Base-by-base conservation (phyloP, 2,797 vertebrate species). In the Catharus ustulatus region DNA sequence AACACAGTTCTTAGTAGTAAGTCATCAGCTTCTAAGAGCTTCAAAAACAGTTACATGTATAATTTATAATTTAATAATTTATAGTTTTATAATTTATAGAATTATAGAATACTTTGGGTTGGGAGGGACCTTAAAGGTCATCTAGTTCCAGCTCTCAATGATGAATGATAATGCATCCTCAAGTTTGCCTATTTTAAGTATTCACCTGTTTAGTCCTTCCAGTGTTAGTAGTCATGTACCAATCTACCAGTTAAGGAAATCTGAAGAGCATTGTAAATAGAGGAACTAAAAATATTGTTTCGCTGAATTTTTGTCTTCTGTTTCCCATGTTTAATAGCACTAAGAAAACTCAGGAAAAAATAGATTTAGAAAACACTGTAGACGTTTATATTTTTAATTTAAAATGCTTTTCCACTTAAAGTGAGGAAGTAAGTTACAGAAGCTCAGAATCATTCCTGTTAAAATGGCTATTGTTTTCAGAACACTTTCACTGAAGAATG, bases 401-500 rank as follows among this genome's bases (percentile, higher is more conserved):
- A 45, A 93, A 85, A 84, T 84, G 27, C 27, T 72, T 96, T 78
- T 91, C 45, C 24, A 68, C 12, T 74, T 85, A 12, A 78, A 84
- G 38, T 75, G 73, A 93, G 90, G 89, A 95, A 95, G 46, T 72
- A 63, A 88, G 45, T 49, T 96, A 43, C 52, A 95, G 89, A 66
- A 87, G 68, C 45, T 90, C 69, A 79, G 86, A 90, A 85, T 87
- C 29, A 0, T 73, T 83, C 30, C 22, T 75, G 59, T 90, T 71
- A 82, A 92, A 95, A 95, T 94, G 77, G 83, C 83, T 71, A 94
- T 96, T 95, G 93, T 94, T 94, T 94, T 71, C 63, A 42, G 67
- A 93, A 54, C 86, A 94, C 94, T 96, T 96, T 96, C 94, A 96
- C 93, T 96, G 95, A 82, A 91, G 94, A 94, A 91, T 91, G 66